A percentile compares a stretch with the other conserved stretches of the same genome.
phyloP scores from a whole-genome alignment of 2,113 vertebrate species.

The Pionites leucogaster region DNA sequence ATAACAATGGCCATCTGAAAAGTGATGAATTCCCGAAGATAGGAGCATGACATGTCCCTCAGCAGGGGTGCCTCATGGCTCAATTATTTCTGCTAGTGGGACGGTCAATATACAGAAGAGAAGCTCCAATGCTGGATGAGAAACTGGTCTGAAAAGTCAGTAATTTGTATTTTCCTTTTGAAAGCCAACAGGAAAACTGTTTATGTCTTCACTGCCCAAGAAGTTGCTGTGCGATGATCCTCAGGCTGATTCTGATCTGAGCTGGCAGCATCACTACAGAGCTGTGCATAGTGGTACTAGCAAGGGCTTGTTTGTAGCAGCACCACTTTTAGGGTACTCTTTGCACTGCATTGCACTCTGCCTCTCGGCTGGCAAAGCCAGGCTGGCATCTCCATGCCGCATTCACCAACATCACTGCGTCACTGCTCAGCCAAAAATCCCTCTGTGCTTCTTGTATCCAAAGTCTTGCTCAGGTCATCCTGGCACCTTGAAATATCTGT shows the following conservation, averaged over 20 bases:
- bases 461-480: background rate
- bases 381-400: background rate
- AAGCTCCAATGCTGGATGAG: background rate
- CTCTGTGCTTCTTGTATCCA: background rate
- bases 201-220: background rate
- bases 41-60: background rate
- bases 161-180: background rate
- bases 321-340: background rate
- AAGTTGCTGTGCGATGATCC: background rate
- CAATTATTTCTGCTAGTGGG: background rate
- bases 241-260: background rate
- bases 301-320: background rate
- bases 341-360: background rate
- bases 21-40: background rate
- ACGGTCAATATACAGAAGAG: background rate
- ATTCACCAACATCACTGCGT: rapidly evolving
- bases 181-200: background rate
- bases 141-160: background rate
- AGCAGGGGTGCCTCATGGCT: background rate
- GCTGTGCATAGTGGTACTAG: rapidly evolving
- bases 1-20: background rate
- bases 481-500: background rate
- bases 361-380: background rate
- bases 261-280: background rate
- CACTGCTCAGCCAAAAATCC: background rate